These are phyloP conservation scores for Neotoxoptera formosana DNA, from an alignment of 1,140 invertebrate species.

Conservation along the genomic window DNA sequence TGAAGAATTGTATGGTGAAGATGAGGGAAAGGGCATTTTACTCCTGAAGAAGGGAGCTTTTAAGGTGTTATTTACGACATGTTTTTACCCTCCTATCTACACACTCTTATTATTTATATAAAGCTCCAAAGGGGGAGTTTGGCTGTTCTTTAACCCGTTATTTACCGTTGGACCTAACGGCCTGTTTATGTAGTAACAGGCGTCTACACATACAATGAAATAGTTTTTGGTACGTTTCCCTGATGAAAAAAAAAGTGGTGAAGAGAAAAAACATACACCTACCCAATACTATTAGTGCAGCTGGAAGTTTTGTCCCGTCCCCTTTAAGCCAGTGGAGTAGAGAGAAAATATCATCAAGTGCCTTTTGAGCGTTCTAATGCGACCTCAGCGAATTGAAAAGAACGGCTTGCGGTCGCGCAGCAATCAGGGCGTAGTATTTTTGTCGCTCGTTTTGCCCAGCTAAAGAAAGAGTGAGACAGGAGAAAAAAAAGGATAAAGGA, in stretches of 20 bases:
- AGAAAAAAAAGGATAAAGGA: constrained; percentile 23
- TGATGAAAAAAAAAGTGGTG: neutral
- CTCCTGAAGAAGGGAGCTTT: constrained; percentile 23
- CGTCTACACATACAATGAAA: constrained; percentile 28
- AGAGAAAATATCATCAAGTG: constrained; percentile 57
- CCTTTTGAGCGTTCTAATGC: constrained; percentile 50
- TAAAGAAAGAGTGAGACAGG: neutral
- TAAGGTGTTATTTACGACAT: constrained; percentile 57
- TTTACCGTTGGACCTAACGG: constrained; percentile 52
- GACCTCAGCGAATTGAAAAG: constrained; percentile 50
- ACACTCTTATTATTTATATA: constrained; percentile 56
- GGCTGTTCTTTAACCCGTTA: constrained; percentile 55
- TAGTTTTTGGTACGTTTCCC: neutral
- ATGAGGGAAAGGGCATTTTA: neutral
- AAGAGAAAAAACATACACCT: constrained; percentile 41
- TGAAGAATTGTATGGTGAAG: constrained; percentile 41
- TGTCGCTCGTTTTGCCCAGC: constrained; percentile 36
- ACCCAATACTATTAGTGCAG: constrained; percentile 38
- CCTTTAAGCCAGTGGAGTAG: neutral
- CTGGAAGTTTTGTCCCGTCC: neutral
- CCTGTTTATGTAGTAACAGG: constrained; percentile 51
- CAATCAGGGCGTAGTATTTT: constrained; percentile 53
- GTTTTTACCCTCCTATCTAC: constrained; percentile 33
- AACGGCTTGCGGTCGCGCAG: constrained; percentile 36
- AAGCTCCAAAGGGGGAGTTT: constrained; percentile 25